These are phyloP conservation scores for Thaleichthys pacificus DNA, from an alignment of 2,797 vertebrate species.

Conservation along the genomic window DNA sequence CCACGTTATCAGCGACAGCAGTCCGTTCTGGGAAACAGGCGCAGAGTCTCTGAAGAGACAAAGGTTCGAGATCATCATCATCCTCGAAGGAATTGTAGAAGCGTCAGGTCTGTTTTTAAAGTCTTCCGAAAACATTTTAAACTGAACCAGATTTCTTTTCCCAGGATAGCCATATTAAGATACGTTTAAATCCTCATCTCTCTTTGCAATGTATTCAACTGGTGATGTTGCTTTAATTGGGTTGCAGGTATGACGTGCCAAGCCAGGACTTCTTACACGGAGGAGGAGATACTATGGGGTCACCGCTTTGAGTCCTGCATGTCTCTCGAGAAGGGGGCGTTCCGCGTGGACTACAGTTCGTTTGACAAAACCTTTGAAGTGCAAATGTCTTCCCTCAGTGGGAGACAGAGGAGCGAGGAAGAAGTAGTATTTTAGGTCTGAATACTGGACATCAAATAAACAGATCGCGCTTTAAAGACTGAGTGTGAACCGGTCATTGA, in stretches of 20 bases:
- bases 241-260: slow-evolving; percentile 83
- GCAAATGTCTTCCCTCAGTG: slow-evolving; percentile 70
- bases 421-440: background rate
- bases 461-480: no score
- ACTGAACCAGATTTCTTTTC: no score
- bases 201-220: background rate
- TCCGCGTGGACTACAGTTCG: slow-evolving; percentile 78
- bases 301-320: slow-evolving; percentile 84
- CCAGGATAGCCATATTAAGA: no score
- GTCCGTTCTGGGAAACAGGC: slow-evolving; percentile 82
- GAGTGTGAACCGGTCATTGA: no score
- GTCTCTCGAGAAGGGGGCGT: slow-evolving; percentile 80
- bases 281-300: slow-evolving; percentile 83
- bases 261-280: slow-evolving; percentile 81
- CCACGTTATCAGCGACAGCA: slow-evolving; percentile 73
- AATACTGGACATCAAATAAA: background rate
- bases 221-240: slow-evolving; percentile 13
- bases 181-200: background rate
- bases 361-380: slow-evolving; percentile 84
- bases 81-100: slow-evolving; percentile 84
- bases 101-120: slow-evolving; percentile 71
- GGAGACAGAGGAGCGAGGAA: slow-evolving; percentile 64
- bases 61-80: slow-evolving; percentile 81
- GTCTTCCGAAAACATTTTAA: no score
- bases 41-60: slow-evolving; percentile 70